Evolutionary conservation across 2,888 invertebrate genomes (phyloP).

Genomic region (Apamea epomidion): DNA sequence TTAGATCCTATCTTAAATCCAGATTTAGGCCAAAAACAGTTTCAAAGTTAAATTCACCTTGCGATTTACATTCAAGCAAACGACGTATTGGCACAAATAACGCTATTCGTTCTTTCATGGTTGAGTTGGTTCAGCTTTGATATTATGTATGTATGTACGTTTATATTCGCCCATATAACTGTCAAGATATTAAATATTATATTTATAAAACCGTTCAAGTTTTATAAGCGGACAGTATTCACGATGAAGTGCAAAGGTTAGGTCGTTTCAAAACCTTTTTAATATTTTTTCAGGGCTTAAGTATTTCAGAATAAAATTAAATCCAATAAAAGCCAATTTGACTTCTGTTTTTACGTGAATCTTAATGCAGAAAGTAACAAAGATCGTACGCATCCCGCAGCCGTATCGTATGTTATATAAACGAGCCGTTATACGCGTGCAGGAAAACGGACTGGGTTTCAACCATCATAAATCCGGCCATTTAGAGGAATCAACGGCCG

Average conservation of each 20-base stretch:
- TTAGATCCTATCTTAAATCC: slow-evolving; percentile 54
- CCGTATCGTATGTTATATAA: slow-evolving; percentile 1
- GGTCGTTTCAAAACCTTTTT: neutral
- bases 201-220: neutral
- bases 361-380: neutral
- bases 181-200: neutral
- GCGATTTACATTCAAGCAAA: slow-evolving; percentile 32
- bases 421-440: neutral
- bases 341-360: neutral
- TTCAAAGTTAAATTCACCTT: slow-evolving; percentile 49
- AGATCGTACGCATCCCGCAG: neutral
- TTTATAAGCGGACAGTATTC: neutral
- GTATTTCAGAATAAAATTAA: neutral
- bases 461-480: slow-evolving; percentile 69
- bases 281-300: neutral
- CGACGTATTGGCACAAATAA: slow-evolving; percentile 21
- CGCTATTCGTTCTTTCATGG: slow-evolving; percentile 1
- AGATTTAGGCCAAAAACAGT: slow-evolving; percentile 59
- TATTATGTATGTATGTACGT: neutral
- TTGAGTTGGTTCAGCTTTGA: neutral
- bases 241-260: neutral
- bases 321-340: neutral
- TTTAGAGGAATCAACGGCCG: slow-evolving; percentile 71
- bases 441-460: slow-evolving; percentile 37
- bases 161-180: neutral